Evolutionary conservation across 2,888 invertebrate genomes (phyloP).

Genomic region (Meliscaeva auricollis): DNA sequence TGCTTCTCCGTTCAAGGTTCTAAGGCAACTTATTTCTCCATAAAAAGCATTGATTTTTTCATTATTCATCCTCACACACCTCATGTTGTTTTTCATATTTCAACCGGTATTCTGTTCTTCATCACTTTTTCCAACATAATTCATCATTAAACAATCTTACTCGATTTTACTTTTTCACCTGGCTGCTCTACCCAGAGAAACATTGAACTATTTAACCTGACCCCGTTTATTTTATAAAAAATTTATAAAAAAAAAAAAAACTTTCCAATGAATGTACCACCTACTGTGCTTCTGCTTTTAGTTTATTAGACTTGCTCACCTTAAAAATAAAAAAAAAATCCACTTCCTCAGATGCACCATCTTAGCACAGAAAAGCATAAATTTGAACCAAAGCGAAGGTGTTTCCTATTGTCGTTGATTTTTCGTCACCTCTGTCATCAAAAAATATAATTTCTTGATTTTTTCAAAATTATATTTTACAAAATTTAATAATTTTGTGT

Average conservation of each 20-base stretch:
- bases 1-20: too few species aligned
- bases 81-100: too few species aligned
- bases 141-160: neutral
- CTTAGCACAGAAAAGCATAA: neutral
- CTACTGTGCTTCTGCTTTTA: constrained; percentile 40
- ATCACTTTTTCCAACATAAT: too few species aligned
- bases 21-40: too few species aligned
- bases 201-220: constrained; percentile 51
- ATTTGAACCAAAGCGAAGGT: constrained; percentile 27
- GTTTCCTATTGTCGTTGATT: constrained; percentile 19
- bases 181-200: neutral
- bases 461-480: constrained; percentile 9
- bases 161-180: neutral
- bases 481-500: neutral
- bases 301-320: constrained; percentile 42
- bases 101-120: too few species aligned
- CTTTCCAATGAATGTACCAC: constrained; percentile 39
- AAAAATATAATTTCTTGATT: neutral
- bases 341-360: constrained; percentile 18
- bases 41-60: too few species aligned
- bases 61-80: too few species aligned
- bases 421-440: constrained; percentile 27
- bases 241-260: constrained; percentile 26
- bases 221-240: constrained; percentile 51
- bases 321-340: constrained; percentile 5